Percentiles rank a stretch among this genome's conserved stretches.
Conservation (phyloP, 2,113 vertebrate genomes). For the Hippopotamus amphibius region DNA sequence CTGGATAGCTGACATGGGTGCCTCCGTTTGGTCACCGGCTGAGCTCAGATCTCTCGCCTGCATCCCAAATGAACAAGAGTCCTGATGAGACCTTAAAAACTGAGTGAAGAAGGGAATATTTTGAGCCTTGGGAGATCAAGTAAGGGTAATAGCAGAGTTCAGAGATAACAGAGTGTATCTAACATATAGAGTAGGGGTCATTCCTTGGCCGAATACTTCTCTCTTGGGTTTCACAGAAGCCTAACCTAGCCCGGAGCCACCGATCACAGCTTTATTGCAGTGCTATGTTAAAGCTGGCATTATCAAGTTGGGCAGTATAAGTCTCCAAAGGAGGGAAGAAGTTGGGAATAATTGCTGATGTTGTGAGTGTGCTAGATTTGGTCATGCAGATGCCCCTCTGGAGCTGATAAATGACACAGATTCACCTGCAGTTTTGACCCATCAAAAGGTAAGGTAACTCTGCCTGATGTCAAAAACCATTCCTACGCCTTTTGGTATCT, state of each 20-base stretch:
- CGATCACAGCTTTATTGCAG: not conserved
- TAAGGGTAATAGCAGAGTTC: not conserved
- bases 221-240: not conserved
- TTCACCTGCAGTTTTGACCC: not conserved
- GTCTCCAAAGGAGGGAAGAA: not conserved
- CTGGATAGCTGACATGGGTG: not conserved
- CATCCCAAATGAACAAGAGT: not conserved
- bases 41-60: not conserved
- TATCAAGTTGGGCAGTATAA: not conserved
- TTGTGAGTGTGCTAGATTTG: not conserved
- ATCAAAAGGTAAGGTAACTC: not conserved
- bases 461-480: not conserved
- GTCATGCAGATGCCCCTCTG: not conserved
- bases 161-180: not conserved
- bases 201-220: not conserved
- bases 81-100: not conserved
- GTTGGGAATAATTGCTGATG: not conserved
- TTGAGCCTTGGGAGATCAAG: not conserved
- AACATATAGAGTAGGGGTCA: not conserved
- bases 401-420: not conserved
- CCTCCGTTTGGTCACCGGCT: not conserved
- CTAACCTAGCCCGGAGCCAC: not conserved
- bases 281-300: not conserved
- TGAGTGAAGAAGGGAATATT: not conserved
- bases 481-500: not conserved